Base-by-base conservation (phyloP, 2,888 invertebrate genomes). In the Machimus atricapillus region DNA sequence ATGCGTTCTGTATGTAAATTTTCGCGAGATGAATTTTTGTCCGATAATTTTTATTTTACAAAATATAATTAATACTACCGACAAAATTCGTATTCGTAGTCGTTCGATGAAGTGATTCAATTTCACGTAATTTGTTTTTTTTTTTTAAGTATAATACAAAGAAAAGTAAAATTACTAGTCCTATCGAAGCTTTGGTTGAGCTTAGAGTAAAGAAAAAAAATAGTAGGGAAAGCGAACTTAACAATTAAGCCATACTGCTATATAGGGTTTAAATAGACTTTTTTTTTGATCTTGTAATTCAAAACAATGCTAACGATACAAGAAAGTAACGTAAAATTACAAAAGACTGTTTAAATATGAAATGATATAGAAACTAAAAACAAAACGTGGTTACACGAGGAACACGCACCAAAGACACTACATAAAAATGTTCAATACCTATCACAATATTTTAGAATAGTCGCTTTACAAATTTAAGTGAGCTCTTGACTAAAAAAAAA, bases 341-440 rank as follows among this genome's bases (percentile, higher is more conserved):
- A 56, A 31, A 81, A 66, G 66, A 27, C 23, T 66, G 19, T 66
- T 66, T 66, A 66, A 66, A 66, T 66, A 23, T 23, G 27, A 66
- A 56, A 81, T 56, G 56, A 34, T 58, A 56, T 34, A 81, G 52
- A 27, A 81, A 66, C 56, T 40, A 66, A 40, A 58, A 83, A 46
- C 66, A 79, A 79, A 43, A 83, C 19, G 40, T 66, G 58, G 40
- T 83, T 88, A 88, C 87, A 85, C 86, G 88, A 89, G 89, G 89
- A 89, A 89, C 89, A 89, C 88, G 88, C 89, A 89, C 88, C 89
- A 88, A 89, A 88, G 86, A 88, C 87, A 88, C 88, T 81, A 83
- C n/a, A 34, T 76, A 40, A 52, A 52, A 52, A 52, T 37, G 40
- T 86, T 87, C 56, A 81, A 66, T 37, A 83, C 83, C 83, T 83